Evolutionary conservation across 2,113 vertebrate species (phyloP), one percentile per base, ranked within the genome.

Genomic region (Spea bombifrons): DNA sequence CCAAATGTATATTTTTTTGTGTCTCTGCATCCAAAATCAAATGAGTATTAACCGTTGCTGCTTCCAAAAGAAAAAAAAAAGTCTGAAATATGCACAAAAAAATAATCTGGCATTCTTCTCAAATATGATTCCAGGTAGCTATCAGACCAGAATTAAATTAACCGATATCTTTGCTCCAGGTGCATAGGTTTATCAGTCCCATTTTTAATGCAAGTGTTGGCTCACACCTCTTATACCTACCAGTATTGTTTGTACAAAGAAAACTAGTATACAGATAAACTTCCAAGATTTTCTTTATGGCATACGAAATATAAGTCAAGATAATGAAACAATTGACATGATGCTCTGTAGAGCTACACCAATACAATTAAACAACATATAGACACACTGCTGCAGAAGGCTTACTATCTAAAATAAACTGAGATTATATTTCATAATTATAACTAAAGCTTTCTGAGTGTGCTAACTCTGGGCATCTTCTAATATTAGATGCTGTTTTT

Each of bases 1-100:
- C 79, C 77, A 81, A 83, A 86, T 84, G 52, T 61, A 85, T 86
- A 85, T 78, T 69, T 4, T 12, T 70, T 71, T 71, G 8, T 76
- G 73, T 80, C 73, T 80, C 55, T 67, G 30, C 64, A 16, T 8
- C 55, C 17, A 71, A n/a, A 63, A 16, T 66, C 55, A 44, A 16
- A 52, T 59, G 8, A 48, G 9, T 50, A 55, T 80, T 80, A 74
- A 80, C 71, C 53, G 49, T 74, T 73, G 73, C 50, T 73, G 53
- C 55, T 69, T 5, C 4, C 5, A 68, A 47, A 7, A n/a, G 4
- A 13, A 61, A 61, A 61, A 9, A 61, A 64, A 64, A 64, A 61
- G 48, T 48, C 59, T 69, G 43, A 12, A 4, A 15, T 5, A 61
- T 61, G 30, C 43, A 46, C n/a, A 55, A 45, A 12, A 61, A 70